Evolutionary conservation across 2,797 vertebrate species (phyloP), one percentile per base, ranked within the genome.

Genomic region (Cirrhinus molitorella): DNA sequence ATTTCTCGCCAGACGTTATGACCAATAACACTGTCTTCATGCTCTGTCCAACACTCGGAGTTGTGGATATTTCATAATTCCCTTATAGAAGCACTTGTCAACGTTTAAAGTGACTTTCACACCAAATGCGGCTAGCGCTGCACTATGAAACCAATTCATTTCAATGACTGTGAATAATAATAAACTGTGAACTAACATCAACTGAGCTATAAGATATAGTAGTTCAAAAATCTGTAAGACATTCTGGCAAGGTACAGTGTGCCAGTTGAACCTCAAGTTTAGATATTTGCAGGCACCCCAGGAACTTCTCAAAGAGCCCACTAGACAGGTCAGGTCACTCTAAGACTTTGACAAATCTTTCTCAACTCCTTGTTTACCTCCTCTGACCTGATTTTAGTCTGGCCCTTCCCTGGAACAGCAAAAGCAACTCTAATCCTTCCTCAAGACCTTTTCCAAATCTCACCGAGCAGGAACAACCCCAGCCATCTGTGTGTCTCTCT

Each of bases 391-490:
- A 79, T 86, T 85, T 83, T 34, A 49, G 57, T 72, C 65, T 90
- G 91, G 87, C 79, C 88, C 90, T 90, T 89, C 86, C 91, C 91
- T 87, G 91, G 87, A 89, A 90, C 91, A 92, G 90, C 89, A 92
- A 86, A 87, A 92, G 88, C 90, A 91, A 89, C 92, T 91, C 89
- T 94, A 93, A 93, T 94, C 93, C 93, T 89, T 92, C 92, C 90
- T 90, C 79, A 92, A 94, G 93, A 92, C 90, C 86, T 74, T 89
- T 90, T 92, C 93, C 94, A 95, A 92, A 91, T 93, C 93, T 92
- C 90, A 93, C 93, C 87, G 94, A 93, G 94, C 90, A 93, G 95
- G 93, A 96, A 96, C 93, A 94, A 95, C 94, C 94, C 94, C 88
- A 90, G 90, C 94, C 94, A 95, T 95, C 94, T 95, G 95, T 93